Evolutionary conservation across 2,888 invertebrate genomes (phyloP), one percentile per base, ranked within the genome.

Genomic region (Cyrtodaria siliqua): DNA sequence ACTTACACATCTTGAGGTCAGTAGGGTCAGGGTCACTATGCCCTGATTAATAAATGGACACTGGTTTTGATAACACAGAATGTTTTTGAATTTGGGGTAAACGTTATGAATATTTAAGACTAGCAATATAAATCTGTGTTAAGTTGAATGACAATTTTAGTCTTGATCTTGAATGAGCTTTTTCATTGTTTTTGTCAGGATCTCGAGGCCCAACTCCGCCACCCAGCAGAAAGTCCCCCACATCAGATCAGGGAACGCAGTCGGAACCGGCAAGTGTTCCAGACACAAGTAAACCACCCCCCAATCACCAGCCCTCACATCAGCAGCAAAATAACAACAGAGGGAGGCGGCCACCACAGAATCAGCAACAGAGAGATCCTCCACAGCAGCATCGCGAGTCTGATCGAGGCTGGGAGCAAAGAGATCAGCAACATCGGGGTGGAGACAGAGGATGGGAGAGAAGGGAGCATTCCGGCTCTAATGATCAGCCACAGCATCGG

Each of bases 231-330:
- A 89, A 89, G 74, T 90, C 89, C 9, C 89, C 91, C 23, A 96
- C 97, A 1, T 95, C 95, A 84, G 97, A 98, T 92, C 96, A 97
- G 93, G 96, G 96, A 79, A 96, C 96, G 53, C 97, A 97, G 94
- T 96, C 76, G 23, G 74, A 78, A 29, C 79, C 84, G 53, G 73
- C 81, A 8, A 72, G 83, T 62, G 83, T 83, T 18, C 72, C 80
- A 23, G 78, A 78, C 44, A 81, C 75, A 1, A 78, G 72, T 53
- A 78, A 75, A 57, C 81, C 81, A 14, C 81, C 81, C 12, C 78
- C 78, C 29, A 50, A 64, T 47, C 79, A 82, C 61, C 80, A 79
- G 66, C 71, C 70, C 14, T 73, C 63, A 49, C 67, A 66, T 55
- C 74, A 78, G 42, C 74, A 73, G 29, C 80, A 78, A 52, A 75